These are phyloP conservation scores for Melanostigma gelatinosum DNA, from an alignment of 2,113 vertebrate genomes.

Conservation along the genomic window DNA sequence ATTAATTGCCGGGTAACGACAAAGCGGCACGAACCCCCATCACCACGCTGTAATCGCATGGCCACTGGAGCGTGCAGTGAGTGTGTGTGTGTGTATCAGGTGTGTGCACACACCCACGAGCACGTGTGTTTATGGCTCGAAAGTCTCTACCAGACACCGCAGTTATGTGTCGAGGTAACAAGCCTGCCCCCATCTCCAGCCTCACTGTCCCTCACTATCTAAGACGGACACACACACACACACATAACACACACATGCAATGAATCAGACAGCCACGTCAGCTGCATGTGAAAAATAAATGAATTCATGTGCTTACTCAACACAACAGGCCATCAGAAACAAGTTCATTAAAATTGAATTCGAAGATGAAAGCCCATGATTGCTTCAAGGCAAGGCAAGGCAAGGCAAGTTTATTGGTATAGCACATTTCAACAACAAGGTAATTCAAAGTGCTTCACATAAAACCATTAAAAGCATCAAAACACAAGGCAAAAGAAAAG, in stretches of 20 bases:
- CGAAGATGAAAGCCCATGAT: slow-evolving; percentile 30
- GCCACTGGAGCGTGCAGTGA: slow-evolving; percentile 51
- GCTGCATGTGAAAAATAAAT: slow-evolving; percentile 19
- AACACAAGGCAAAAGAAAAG: too few relatives aligned
- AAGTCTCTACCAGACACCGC: slow-evolving; percentile 25
- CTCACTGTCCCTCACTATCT: slow-evolving; percentile 4
- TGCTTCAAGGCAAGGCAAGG: too few relatives aligned
- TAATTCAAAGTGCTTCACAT: too few relatives aligned
- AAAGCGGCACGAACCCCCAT: slow-evolving; percentile 49
- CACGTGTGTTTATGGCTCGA: slow-evolving; percentile 18
- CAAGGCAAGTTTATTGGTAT: too few relatives aligned
- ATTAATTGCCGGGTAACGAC: slow-evolving; percentile 72
- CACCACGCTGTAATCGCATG: slow-evolving; percentile 61
- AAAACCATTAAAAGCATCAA: too few relatives aligned
- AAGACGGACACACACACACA: slow-evolving; percentile 9
- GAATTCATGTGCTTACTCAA: slow-evolving; percentile 6
- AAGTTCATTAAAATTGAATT: slow-evolving; percentile 40
- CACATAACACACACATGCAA: background rate
- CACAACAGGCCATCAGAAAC: slow-evolving; percentile 25
- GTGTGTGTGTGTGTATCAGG: slow-evolving; percentile 38
- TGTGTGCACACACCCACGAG: slow-evolving; percentile 26
- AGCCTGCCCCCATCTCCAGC: slow-evolving; percentile 6
- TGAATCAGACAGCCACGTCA: slow-evolving; percentile 22
- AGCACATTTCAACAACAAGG: too few relatives aligned
- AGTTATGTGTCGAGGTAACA: slow-evolving; percentile 31